These are phyloP conservation scores for Saimiri boliviensis DNA, from an alignment of 2,113 vertebrate genomes.

Conservation along the genomic window DNA sequence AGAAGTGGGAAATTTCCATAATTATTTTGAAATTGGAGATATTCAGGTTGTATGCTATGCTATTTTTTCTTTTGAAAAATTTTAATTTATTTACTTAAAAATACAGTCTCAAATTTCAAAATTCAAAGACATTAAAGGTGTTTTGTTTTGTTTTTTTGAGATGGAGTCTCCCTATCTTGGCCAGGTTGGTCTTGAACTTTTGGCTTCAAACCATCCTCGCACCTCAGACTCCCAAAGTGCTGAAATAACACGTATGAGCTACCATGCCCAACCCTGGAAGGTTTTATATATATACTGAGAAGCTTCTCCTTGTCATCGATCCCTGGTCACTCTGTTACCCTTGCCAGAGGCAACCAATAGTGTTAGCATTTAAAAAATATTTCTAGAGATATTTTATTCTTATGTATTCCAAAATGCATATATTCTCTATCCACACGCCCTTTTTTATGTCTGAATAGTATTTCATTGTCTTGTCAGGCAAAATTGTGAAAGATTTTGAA, in stretches of 20 bases:
- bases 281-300: not conserved
- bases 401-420: not conserved
- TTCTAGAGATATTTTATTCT: not conserved
- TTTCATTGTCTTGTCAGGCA: not conserved
- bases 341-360: not conserved
- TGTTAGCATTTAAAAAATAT: not conserved
- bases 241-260: too few relatives aligned
- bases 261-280: too few relatives aligned
- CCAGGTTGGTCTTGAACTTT: too few relatives aligned
- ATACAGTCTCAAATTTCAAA: not conserved
- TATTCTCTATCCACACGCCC: not conserved
- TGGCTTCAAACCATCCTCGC: too few relatives aligned
- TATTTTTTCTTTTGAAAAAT: not conserved
- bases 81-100: not conserved
- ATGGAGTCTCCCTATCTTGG: too few relatives aligned
- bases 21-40: not conserved
- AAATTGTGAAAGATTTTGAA: slow-evolving; percentile 1
- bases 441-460: not conserved
- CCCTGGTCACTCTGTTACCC: not conserved
- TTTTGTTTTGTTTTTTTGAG: too few relatives aligned
- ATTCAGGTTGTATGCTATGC: not conserved
- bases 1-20: not conserved
- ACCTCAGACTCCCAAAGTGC: too few relatives aligned
- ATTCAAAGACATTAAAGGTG: not conserved
- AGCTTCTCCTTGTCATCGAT: not conserved